Evolutionary conservation across 2,113 vertebrate genomes (phyloP).

Genomic region (Halcyon senegalensis): DNA sequence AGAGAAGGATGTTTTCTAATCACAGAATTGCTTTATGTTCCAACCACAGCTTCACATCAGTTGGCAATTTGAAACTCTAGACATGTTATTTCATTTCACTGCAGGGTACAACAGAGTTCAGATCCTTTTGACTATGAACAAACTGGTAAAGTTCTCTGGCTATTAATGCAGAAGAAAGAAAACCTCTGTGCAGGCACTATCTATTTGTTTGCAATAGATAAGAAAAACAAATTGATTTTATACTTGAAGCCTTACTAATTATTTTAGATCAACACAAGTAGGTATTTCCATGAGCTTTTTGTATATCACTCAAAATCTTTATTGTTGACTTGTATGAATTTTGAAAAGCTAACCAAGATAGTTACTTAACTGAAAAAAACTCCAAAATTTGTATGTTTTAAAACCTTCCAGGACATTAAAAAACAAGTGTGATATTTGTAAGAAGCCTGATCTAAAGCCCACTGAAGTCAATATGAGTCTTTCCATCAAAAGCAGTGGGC

Average conservation of each 20-base stretch:
- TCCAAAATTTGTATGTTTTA: background rate
- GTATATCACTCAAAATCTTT: background rate
- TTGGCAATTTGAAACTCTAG: background rate
- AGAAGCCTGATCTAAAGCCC: background rate
- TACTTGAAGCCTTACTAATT: background rate
- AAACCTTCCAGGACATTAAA: background rate
- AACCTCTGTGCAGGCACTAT: background rate
- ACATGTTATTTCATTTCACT: slow-evolving; percentile 42
- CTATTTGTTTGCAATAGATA: background rate
- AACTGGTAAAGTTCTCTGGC: background rate
- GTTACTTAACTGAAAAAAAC: background rate
- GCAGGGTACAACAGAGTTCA: background rate
- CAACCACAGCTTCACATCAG: background rate
- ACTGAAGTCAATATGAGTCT: background rate
- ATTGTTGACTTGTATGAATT: background rate
- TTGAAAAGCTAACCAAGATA: background rate
- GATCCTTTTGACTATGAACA: slow-evolving; percentile 1
- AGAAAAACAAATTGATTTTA: background rate
- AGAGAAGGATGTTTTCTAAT: background rate
- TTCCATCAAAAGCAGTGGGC: background rate
- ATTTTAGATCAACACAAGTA: background rate
- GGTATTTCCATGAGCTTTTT: background rate
- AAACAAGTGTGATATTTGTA: background rate
- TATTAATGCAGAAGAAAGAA: background rate
- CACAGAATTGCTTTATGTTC: background rate